phyloP scores from a whole-genome alignment of 2,888 invertebrate species.

The Portevinia maculata region DNA sequence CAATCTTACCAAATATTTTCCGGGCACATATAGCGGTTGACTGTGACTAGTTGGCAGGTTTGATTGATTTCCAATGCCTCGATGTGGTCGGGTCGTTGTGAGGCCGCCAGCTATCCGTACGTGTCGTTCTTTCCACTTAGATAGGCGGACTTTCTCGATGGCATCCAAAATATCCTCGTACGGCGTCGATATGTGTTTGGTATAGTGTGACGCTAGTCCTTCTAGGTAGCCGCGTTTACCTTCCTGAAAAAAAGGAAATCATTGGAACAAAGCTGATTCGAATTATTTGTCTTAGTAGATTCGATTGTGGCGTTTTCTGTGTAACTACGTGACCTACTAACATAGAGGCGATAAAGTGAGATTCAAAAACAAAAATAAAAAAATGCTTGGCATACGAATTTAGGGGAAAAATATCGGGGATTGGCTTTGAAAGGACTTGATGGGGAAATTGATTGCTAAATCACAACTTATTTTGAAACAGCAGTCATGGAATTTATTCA shows the following conservation, averaged over 20 bases:
- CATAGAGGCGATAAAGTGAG: background rate
- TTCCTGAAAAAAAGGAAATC: slow-evolving; percentile 84
- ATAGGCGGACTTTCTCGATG: slow-evolving; percentile 91
- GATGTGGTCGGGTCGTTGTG: slow-evolving; percentile 79
- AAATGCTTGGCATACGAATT: background rate
- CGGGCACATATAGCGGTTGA: slow-evolving; percentile 94
- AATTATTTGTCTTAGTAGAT: slow-evolving; percentile 31
- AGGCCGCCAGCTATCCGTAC: slow-evolving; percentile 82
- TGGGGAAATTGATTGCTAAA: no score
- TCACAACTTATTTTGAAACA: no score
- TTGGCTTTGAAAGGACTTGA: background rate
- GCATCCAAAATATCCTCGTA: slow-evolving; percentile 94
- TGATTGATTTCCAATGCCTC: slow-evolving; percentile 83
- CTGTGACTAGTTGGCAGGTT: slow-evolving; percentile 90
- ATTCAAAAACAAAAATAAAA: background rate
- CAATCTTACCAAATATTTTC: slow-evolving; percentile 93
- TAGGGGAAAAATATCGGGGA: background rate
- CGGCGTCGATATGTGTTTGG: slow-evolving; percentile 93
- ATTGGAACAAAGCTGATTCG: slow-evolving; percentile 64
- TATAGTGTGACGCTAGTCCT: slow-evolving; percentile 92
- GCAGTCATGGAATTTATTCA: no score
- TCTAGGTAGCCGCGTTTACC: slow-evolving; percentile 94
- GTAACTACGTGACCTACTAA: slow-evolving; percentile 46
- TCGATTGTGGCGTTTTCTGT: slow-evolving; percentile 21
- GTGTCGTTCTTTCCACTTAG: slow-evolving; percentile 83